Percentiles rank a stretch among this genome's conserved stretches.
These are phyloP conservation scores for Episyrphus balteatus DNA, from an alignment of 1,140 invertebrate genomes.

Conservation along the genomic window DNA sequence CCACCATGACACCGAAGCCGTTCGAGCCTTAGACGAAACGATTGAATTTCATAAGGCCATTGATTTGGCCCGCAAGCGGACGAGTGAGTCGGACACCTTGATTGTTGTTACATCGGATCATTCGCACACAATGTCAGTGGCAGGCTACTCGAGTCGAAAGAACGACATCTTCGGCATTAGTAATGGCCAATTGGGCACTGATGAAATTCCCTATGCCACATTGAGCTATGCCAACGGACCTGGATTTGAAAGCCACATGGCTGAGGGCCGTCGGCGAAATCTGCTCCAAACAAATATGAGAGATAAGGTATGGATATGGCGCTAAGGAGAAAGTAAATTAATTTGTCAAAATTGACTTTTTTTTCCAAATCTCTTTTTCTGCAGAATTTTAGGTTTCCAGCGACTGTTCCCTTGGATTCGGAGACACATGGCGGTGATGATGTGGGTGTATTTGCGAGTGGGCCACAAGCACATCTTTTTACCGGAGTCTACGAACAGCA, in stretches of 20 bases:
- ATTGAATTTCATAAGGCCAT: constrained; percentile 52
- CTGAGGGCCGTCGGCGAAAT: constrained; percentile 20
- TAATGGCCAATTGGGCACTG: constrained; percentile 32
- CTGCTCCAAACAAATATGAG: constrained; percentile 26
- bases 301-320: constrained; percentile 16
- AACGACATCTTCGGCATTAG: constrained; percentile 46
- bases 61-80: constrained; percentile 41
- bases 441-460: constrained; percentile 47
- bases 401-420: constrained; percentile 36
- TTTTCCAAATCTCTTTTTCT: not conserved
- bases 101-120: constrained; percentile 56
- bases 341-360: not conserved
- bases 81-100: constrained; percentile 45
- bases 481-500: constrained; percentile 57
- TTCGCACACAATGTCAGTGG: constrained; percentile 51
- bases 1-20: constrained; percentile 50
- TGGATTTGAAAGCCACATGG: constrained; percentile 29
- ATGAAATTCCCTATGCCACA: constrained; percentile 54
- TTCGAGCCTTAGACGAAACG: constrained; percentile 53
- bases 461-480: constrained; percentile 55
- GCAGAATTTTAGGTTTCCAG: constrained; percentile 38
- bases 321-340: not conserved
- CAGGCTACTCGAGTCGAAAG: constrained; percentile 52
- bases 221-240: constrained; percentile 59
- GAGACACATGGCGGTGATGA: constrained; percentile 48